Evolutionary conservation across 2,113 vertebrate genomes (phyloP).

Genomic region (Peromyscus leucopus): DNA sequence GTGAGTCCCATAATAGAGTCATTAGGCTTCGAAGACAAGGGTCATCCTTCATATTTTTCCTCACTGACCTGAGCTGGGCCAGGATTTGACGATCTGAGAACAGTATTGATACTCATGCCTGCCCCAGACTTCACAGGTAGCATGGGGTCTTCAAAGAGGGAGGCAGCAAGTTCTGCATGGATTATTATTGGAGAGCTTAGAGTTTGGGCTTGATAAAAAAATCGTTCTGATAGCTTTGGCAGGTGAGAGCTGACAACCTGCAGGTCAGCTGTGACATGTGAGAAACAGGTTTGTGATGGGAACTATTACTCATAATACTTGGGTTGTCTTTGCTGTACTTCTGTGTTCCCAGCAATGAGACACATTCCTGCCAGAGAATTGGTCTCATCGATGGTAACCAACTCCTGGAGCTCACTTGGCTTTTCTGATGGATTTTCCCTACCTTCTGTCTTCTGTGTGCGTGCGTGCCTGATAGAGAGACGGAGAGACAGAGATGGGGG

Average conservation of each 20-base stretch:
- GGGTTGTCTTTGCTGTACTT: neutral
- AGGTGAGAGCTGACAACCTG: neutral
- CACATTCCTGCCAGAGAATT: neutral
- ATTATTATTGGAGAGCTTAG: conserved; percentile 16
- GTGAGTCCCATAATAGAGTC: conserved; percentile 62
- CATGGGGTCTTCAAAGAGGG: conserved; percentile 14
- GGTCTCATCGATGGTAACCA: neutral
- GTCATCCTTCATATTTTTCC: neutral
- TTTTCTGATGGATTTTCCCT: neutral
- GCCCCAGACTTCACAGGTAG: neutral
- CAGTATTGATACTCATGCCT: neutral
- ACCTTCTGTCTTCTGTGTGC: neutral
- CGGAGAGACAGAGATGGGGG: neutral
- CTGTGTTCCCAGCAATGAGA: neutral
- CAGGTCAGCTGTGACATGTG: neutral
- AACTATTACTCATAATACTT: neutral
- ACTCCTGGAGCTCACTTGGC: neutral
- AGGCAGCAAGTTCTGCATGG: neutral
- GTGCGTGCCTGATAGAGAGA: neutral
- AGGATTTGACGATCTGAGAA: neutral
- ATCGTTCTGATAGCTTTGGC: neutral
- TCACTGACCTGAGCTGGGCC: neutral
- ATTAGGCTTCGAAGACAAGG: neutral
- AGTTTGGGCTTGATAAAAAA: neutral
- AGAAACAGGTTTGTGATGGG: neutral